phyloP scores from a whole-genome alignment of 2,797 vertebrate species.

The Lagodon rhomboides region DNA sequence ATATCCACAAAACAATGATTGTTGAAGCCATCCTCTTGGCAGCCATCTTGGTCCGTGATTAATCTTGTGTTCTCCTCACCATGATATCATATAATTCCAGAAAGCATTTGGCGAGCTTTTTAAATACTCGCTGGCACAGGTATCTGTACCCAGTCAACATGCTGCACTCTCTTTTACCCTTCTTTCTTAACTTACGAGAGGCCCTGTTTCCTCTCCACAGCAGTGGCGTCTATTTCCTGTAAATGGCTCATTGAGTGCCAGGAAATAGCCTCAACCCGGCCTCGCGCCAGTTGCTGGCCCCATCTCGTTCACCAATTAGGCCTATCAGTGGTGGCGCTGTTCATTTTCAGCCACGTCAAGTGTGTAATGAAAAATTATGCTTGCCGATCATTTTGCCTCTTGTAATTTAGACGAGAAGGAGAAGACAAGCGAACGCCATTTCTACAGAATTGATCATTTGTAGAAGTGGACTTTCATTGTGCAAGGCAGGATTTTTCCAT shows the following conservation, averaged over 20 bases:
- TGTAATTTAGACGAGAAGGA: conserved; percentile 41
- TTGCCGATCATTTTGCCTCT: conserved; percentile 47
- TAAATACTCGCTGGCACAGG: conserved; percentile 54
- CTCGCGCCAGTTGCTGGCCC: conserved; percentile 40
- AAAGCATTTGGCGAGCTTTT: conserved; percentile 50
- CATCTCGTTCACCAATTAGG: conserved; percentile 68
- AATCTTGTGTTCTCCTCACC: conserved; percentile 65
- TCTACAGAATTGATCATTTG: conserved; percentile 9
- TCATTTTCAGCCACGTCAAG: conserved; percentile 70
- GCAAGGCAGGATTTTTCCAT: neutral
- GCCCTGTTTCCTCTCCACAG: conserved; percentile 13
- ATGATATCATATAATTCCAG: conserved; percentile 51
- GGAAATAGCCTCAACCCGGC: conserved; percentile 60
- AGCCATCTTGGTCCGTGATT: conserved; percentile 67
- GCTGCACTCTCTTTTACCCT: conserved; percentile 7
- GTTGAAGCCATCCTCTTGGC: conserved; percentile 59
- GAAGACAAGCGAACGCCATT: conserved; percentile 19
- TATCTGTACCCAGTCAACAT: conserved; percentile 41
- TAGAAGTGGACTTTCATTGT: conserved; percentile 1
- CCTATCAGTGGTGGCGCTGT: conserved; percentile 62
- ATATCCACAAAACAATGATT: conserved; percentile 65
- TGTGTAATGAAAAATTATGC: conserved; percentile 74
- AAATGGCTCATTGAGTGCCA: conserved; percentile 64
- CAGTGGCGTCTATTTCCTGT: conserved; percentile 48
- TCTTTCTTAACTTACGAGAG: conserved; percentile 20